Base-by-base conservation (phyloP, 2,888 invertebrate species). In the Agriotes lineatus region DNA sequence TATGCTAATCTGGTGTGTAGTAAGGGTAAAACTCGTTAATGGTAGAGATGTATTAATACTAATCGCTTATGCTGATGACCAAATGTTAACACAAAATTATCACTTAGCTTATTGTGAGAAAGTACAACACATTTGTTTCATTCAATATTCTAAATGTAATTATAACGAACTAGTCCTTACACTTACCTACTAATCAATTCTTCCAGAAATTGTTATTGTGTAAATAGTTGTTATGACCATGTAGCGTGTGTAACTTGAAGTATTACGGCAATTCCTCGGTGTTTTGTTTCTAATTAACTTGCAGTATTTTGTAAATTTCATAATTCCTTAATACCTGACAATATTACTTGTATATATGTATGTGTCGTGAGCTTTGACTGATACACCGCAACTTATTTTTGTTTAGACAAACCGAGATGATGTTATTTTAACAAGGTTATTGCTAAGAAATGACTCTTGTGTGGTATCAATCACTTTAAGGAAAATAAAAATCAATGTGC, bases 181-280 rank as follows among this genome's bases (percentile, higher is more conserved):
- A 67, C 14, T 20, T 61, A 48, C 35, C 20, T 61, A 25, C 56
- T 44, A 67, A 59, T 35, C 44, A 39, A 68, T 52, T 68, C 68
- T 68, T 68, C 68, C 68, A 68, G 52, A 57, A 50, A 58, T 62
- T 63, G 63, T 68, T 62, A 62, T 39, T 50, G 45, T 68, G 68
- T 68, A 68, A 57, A 68, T 62, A 68, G 45, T 68, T 68, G 68
- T 68, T 68, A 63, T 57, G 42, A 58, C 18, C 39, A 19, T 62
- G 33, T 42, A 37, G 14, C 19, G 18, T 60, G 25, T 54, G 19
- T 54, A 52, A 54, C 50, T 42, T 25, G 22, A 44, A 44, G 48
- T 60, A 50, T 48, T 33, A 25, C 30, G 19, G 18, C 33, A 52
- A 9, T 22, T 14, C 18, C 14, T 56, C 22, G 33, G 0, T 33